Base-by-base conservation (phyloP, 2,113 vertebrate species). In the Zeus faber region DNA sequence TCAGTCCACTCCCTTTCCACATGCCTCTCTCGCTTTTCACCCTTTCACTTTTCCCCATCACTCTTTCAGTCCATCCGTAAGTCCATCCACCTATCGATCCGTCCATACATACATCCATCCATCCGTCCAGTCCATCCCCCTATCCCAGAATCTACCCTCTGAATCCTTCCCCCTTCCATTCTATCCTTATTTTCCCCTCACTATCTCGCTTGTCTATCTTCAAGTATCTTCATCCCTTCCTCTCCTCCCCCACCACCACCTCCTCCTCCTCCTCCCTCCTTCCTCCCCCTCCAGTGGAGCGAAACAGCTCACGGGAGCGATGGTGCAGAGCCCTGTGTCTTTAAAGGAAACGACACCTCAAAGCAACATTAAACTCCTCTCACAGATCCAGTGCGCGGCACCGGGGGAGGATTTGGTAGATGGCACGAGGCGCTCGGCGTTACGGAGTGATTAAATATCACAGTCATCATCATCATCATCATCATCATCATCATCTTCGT, bases 281-380 rank as follows among this genome's bases (percentile, higher is more conserved):
- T 56, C 61, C 55, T 49, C 17, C 31, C n/a, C 44, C 65, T 70
- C 52, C 52, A 70, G 43, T 37, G 51, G 56, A 57, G 62, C 7
- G 27, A 55, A 55, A 50, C 67, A 59, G 58, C 66, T 63, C 47
- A 47, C 59, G 49, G 50, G 58, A 59, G 22, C 49, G 62, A 54
- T 40, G 54, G 67, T 41, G 7, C 3, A 41, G 26, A 24, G 33
- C 68, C 48, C 14, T 23, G 21, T 17, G 57, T 70, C 79, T 64
- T 79, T n/a, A n/a, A n/a, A n/a, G n/a, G n/a, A n/a, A n/a, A n/a
- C n/a, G n/a, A n/a, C n/a, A n/a, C n/a, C n/a, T n/a, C n/a, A n/a
- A n/a, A n/a, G n/a, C n/a, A n/a, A n/a, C n/a, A n/a, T n/a, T n/a
- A n/a, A n/a, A n/a, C n/a, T n/a, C n/a, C n/a, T n/a, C n/a, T n/a